A percentile compares a stretch with the other conserved stretches of the same genome.
Conservation (phyloP, 2,797 vertebrate genomes). For the Astyanax mexicanus region DNA sequence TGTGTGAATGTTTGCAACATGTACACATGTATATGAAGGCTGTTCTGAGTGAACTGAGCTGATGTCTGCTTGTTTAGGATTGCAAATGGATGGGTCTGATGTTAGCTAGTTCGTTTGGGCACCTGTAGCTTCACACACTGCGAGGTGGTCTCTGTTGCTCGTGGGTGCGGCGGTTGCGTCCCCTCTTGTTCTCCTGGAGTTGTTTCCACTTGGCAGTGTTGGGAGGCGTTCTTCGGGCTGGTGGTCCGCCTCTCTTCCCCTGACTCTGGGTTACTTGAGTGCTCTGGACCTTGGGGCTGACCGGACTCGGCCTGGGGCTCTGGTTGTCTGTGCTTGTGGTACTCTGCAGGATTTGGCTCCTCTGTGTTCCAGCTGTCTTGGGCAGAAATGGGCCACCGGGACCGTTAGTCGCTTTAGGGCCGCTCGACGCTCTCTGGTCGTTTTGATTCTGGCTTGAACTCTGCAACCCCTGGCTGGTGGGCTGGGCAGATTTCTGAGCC, state of each 20-base stretch:
- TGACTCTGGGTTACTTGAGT: constrained; percentile 68
- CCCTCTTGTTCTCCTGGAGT: constrained; percentile 97
- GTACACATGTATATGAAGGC: constrained; percentile 27
- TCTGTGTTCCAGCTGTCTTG: constrained; percentile 43
- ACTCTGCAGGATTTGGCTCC: constrained; percentile 32
- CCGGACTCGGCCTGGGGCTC: constrained; percentile 61
- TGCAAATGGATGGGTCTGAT: constrained; percentile 3
- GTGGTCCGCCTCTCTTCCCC: constrained; percentile 75
- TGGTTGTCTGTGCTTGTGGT: constrained; percentile 69
- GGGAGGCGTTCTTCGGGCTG: constrained; percentile 75
- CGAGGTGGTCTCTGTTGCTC: constrained; percentile 97
- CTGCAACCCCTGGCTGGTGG: constrained; percentile 9
- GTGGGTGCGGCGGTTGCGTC: constrained; percentile 97
- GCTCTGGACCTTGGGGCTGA: constrained; percentile 59
- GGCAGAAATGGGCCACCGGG: constrained; percentile 26
- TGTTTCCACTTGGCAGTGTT: constrained; percentile 93
- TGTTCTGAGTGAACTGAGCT: too few species aligned
- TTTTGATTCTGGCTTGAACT: constrained; percentile 23
- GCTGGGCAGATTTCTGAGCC: constrained; percentile 36
- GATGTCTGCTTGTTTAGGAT: constrained; percentile 26
- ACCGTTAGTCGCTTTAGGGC: constrained; percentile 42
- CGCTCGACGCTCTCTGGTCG: constrained; percentile 23
- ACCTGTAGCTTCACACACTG: constrained; percentile 84
- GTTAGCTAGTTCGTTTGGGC: constrained; percentile 50
- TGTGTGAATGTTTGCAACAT: constrained; percentile 29